Conservation (phyloP, 2,888 invertebrate species). For the Odiellus spinosus region DNA sequence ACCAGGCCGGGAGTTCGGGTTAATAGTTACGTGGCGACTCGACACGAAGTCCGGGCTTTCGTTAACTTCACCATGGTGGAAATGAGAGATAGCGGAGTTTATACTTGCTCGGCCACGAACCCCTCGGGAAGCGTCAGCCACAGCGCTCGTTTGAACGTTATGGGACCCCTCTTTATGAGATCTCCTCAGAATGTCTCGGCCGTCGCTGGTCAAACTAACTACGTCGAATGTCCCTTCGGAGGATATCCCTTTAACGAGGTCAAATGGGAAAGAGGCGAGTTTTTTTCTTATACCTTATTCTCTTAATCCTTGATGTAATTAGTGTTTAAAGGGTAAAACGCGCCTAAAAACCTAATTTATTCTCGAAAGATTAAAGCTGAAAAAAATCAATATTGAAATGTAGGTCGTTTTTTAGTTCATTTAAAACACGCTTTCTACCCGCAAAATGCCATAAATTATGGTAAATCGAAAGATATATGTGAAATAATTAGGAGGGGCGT, state of each 20-base stretch:
- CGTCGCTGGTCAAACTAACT: slow-evolving; percentile 13
- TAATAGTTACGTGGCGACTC: slow-evolving; percentile 10
- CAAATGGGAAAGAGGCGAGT: slow-evolving; percentile 18
- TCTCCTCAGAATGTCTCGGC: slow-evolving; percentile 16
- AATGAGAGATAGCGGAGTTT: slow-evolving; percentile 20
- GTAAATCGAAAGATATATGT: too few relatives aligned
- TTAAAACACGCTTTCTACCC: too few relatives aligned
- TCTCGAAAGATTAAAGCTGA: too few relatives aligned
- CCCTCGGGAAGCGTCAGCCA: slow-evolving; percentile 16
- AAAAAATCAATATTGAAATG: too few relatives aligned
- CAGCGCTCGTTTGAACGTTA: slow-evolving; percentile 19
- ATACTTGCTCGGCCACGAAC: slow-evolving; percentile 19
- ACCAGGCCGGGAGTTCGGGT: slow-evolving; percentile 16
- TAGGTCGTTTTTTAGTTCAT: too few relatives aligned
- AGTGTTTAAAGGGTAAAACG: too few relatives aligned
- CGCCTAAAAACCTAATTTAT: too few relatives aligned
- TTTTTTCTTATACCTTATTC: not conserved
- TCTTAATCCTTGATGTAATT: too few relatives aligned
- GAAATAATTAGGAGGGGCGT: too few relatives aligned
- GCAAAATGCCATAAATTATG: too few relatives aligned
- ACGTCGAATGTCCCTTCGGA: slow-evolving; percentile 18
- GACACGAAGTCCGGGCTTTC: slow-evolving; percentile 12
- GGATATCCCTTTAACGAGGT: slow-evolving; percentile 19
- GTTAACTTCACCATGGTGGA: slow-evolving; percentile 16
- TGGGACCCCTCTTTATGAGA: slow-evolving; percentile 17